A percentile compares a stretch with the other conserved stretches of the same genome.
These are phyloP conservation scores for Capricornis sumatraensis DNA, from an alignment of 2,113 vertebrate genomes.

Conservation along the genomic window DNA sequence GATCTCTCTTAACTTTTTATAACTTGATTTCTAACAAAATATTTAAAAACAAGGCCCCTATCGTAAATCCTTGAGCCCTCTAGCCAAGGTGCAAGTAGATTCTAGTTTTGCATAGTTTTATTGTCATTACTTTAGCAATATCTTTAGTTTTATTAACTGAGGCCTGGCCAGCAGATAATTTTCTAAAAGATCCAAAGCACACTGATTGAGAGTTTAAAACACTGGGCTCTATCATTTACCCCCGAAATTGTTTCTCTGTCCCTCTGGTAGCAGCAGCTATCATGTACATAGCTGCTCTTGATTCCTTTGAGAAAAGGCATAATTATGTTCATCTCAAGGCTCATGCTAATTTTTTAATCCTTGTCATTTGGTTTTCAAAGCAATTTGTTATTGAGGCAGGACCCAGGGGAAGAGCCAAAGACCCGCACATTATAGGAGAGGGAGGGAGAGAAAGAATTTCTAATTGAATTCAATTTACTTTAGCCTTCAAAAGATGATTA, in stretches of 20 bases:
- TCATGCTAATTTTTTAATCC: conserved; percentile 35
- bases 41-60: background rate
- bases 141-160: background rate
- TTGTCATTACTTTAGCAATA: background rate
- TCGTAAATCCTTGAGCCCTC: background rate
- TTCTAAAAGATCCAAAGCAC: background rate
- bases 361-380: conserved; percentile 8
- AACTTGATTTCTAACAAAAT: conserved; percentile 32
- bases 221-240: background rate
- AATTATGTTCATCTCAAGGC: background rate
- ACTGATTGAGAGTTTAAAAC: background rate
- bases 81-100: background rate
- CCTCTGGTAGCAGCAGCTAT: background rate
- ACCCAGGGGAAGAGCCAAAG: background rate
- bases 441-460: background rate
- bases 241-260: background rate
- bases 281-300: background rate
- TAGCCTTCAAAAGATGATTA: background rate
- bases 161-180: background rate
- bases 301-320: background rate
- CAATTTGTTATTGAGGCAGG: conserved; percentile 1
- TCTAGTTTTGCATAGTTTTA: background rate
- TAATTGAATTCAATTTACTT: background rate
- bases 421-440: background rate
- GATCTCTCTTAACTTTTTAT: conserved; percentile 11